Percentiles rank a stretch among this genome's conserved stretches.
phyloP scores from a whole-genome alignment of 1,140 invertebrate genomes.

The Babylonia areolata region DNA sequence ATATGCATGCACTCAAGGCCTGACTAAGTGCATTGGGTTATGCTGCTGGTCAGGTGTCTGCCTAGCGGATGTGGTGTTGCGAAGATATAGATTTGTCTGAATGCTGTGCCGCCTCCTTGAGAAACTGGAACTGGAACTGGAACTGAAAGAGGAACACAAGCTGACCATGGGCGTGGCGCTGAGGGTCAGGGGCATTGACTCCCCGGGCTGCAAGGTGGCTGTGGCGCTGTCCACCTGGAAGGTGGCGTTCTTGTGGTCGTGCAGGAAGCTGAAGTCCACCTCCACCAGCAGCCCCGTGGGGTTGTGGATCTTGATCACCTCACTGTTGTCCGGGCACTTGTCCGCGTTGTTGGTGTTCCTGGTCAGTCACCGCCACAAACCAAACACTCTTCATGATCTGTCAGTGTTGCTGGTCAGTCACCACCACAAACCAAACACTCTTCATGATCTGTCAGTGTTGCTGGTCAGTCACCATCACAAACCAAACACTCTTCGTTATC shows the following conservation, averaged over 20 bases:
- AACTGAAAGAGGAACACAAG: neutral
- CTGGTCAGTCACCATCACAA: no score
- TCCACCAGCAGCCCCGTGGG: slow-evolving; percentile 74
- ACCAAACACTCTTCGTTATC: no score
- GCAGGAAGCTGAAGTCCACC: slow-evolving; percentile 74
- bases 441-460: neutral
- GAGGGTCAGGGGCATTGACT: slow-evolving; percentile 68
- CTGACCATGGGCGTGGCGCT: slow-evolving; percentile 73
- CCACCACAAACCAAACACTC: neutral
- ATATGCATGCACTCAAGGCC: no score
- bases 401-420: no score
- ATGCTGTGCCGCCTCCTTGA: no score
- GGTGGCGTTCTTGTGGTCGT: slow-evolving; percentile 75
- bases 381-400: neutral
- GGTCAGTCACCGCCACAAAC: neutral
- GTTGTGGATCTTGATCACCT: slow-evolving; percentile 73
- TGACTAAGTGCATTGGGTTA: no score
- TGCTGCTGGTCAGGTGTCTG: no score
- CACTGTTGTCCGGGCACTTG: slow-evolving; percentile 74
- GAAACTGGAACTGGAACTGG: no score
- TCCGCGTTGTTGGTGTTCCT: slow-evolving; percentile 62
- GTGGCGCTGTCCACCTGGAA: slow-evolving; percentile 73
- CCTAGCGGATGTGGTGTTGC: no score
- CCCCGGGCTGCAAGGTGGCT: slow-evolving; percentile 72
- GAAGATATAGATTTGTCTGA: no score